Conservation (phyloP, 2,797 vertebrate genomes). For the Buphagus erythrorhynchus region DNA sequence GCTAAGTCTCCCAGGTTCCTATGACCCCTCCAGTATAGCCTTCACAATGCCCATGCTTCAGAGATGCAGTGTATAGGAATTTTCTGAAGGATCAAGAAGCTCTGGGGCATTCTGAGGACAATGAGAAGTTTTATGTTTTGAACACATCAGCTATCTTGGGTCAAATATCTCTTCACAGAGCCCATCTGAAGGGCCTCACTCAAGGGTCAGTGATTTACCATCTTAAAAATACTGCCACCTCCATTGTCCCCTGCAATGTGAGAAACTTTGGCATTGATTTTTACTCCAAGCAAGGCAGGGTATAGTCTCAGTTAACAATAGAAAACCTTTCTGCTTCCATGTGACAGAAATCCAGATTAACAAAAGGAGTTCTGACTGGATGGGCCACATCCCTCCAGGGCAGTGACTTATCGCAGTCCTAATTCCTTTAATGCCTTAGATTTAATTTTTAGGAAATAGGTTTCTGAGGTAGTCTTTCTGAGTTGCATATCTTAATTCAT, state of each 20-base stretch:
- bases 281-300: neutral
- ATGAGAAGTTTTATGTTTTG: neutral
- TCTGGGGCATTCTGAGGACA: neutral
- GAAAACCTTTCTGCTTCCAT: neutral
- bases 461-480: neutral
- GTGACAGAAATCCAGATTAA: neutral
- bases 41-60: neutral
- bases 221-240: neutral
- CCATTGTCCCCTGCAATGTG: neutral
- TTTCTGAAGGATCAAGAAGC: neutral
- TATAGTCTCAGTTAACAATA: neutral
- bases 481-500: neutral
- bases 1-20: neutral
- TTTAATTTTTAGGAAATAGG: neutral
- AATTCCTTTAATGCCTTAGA: neutral
- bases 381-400: neutral
- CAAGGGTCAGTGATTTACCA: neutral
- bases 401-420: neutral
- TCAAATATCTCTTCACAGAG: neutral
- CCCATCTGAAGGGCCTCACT: neutral
- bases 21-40: neutral
- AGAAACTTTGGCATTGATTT: neutral
- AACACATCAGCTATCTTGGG: neutral
- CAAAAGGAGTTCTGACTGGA: neutral
- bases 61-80: accelerated